Evolutionary conservation across 30 jellyfish, hydroid and myxozoan genomes (phyloP).

Genomic region (Hydractinia symbiolongicarpus): DNA sequence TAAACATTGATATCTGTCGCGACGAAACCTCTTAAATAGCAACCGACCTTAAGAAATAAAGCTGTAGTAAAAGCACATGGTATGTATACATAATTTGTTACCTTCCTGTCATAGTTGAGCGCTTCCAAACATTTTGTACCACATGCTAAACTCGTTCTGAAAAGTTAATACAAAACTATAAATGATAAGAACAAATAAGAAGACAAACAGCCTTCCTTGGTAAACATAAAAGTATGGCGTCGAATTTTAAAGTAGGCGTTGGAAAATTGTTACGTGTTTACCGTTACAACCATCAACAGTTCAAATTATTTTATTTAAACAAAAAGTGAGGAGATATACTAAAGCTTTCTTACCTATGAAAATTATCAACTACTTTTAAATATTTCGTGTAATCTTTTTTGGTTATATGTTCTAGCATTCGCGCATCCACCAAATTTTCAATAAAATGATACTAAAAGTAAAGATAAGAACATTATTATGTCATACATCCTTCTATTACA

Average conservation of each 20-base stretch:
- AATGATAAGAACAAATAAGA: not conserved
- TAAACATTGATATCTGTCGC: too few species aligned
- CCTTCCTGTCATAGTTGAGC: constrained; percentile 85
- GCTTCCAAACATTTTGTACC: constrained; percentile 89
- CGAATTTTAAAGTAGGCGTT: too few species aligned
- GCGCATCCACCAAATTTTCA: constrained; percentile 85
- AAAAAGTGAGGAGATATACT: too few species aligned
- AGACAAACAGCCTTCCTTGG: not conserved
- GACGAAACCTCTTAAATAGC: too few species aligned
- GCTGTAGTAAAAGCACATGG: not conserved
- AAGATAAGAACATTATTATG: not conserved
- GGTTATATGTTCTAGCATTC: constrained; percentile 84
- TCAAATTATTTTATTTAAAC: too few species aligned
- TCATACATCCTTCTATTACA: too few species aligned
- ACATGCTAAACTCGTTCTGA: constrained; percentile 69
- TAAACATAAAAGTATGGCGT: not conserved
- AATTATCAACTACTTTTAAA: constrained; percentile 80
- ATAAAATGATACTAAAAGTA: constrained; percentile 54
- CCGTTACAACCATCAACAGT: too few species aligned
- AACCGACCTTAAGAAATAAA: not conserved
- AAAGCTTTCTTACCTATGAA: constrained; percentile 59
- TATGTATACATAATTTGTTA: not conserved
- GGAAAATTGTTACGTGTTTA: too few species aligned
- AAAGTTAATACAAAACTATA: not conserved
- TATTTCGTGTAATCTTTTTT: constrained; percentile 78